Base-by-base conservation (phyloP, 2,888 invertebrate species). In the Allacma fusca region DNA sequence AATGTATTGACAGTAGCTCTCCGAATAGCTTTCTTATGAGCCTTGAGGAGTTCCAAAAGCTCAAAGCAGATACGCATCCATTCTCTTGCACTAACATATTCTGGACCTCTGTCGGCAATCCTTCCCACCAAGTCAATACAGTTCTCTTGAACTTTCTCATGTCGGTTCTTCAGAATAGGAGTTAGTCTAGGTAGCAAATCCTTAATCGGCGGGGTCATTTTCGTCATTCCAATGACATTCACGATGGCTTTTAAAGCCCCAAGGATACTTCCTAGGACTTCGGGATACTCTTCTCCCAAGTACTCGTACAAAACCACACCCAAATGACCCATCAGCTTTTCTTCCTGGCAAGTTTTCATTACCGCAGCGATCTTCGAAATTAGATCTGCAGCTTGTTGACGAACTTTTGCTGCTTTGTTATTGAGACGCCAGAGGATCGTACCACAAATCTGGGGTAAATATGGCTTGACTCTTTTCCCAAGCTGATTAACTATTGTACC, bases 41-140 rank as follows among this genome's bases (percentile, higher is more conserved):
- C 99, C 87, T 99, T 99, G 43, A 99, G 88, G 69, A 99, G 88
- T 87, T 99, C 99, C 78, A 99, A 88, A 79, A 99, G 88, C 87
- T 99, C 99, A 86, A 99, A 99, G 87, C 99, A 99, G 87, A 99
- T 99, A 85, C 99, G 90, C 99, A 99, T 99, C 99, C 99, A 99
- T 88, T 99, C 99, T 75, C 98, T 90, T 0, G 99, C 98, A 0
- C 98, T 97, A 0, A 99, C 99, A 86, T 97, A 98, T 87, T 99
- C 99, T 0, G 98, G 97, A 2, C 98, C 99, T 84, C 98, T 91
- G 88, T 99, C 99, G 23, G 99, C 99, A 84, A 99, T 99, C 84
- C 98, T 92, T 44, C 99, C 99, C 12, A 99, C 99, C 83, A 99
- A 90, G 89, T 99, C 99, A 83, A 99, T 99, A 87, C 99, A 99